phyloP scores from a whole-genome alignment of 2,113 vertebrate genomes.

The Nothobranchius kuhntae region DNA sequence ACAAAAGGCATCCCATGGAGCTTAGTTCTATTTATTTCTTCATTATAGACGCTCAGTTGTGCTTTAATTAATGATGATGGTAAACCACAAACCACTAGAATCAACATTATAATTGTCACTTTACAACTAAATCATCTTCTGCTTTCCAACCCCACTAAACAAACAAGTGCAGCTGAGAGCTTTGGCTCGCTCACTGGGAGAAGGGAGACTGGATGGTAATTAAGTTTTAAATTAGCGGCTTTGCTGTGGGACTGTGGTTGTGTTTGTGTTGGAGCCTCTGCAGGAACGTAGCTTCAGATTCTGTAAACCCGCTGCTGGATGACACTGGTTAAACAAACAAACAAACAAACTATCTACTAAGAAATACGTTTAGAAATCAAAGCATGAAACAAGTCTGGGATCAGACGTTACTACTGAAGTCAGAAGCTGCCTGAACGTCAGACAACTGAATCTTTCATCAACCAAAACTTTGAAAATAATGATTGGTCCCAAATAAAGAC shows the following conservation, averaged over 20 bases:
- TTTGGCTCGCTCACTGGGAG: conserved; percentile 31
- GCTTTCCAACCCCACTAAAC: conserved; percentile 10
- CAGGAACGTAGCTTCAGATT: conserved; percentile 11
- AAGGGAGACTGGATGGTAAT: conserved; percentile 28
- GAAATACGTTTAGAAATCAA: too few species aligned
- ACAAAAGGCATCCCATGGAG: conserved; percentile 23
- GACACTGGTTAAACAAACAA: neutral
- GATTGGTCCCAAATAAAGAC: too few species aligned
- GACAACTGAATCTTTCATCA: too few species aligned
- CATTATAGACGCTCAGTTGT: conserved; percentile 39
- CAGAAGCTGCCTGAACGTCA: too few species aligned
- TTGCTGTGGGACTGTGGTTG: conserved; percentile 43
- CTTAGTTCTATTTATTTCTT: conserved; percentile 20
- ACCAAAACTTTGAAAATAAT: too few species aligned
- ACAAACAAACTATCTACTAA: too few species aligned
- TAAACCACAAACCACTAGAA: conserved; percentile 50
- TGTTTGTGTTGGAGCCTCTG: conserved; percentile 30
- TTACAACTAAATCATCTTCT: conserved; percentile 50
- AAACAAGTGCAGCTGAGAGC: conserved; percentile 48
- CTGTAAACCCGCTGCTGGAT: neutral
- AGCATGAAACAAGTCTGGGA: too few species aligned
- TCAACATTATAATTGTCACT: conserved; percentile 58
- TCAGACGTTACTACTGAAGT: too few species aligned
- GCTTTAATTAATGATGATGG: conserved; percentile 55
- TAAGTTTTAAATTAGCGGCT: conserved; percentile 52